phyloP scores from a whole-genome alignment of 2,113 vertebrate species.

The Hippocampus guttulatus region DNA sequence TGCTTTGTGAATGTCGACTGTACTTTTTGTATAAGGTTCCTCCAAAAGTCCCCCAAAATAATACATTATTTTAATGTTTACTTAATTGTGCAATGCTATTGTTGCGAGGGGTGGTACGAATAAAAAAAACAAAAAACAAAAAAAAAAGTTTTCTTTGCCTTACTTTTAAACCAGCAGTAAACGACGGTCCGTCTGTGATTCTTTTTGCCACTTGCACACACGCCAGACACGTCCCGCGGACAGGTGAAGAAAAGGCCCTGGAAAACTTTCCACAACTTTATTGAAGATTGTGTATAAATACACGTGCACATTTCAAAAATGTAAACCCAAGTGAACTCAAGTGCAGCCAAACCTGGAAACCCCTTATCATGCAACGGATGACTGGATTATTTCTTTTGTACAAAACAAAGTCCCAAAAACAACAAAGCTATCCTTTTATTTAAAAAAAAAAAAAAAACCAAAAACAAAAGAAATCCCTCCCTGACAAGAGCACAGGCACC shows the following conservation, averaged over 20 bases:
- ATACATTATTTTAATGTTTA: slow-evolving; percentile 77
- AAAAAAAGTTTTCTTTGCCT: slow-evolving; percentile 23
- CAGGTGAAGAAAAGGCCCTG: slow-evolving; percentile 45
- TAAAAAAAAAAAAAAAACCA: slow-evolving; percentile 37
- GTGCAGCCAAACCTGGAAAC: slow-evolving; percentile 94
- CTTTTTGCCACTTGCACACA: not conserved
- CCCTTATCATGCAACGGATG: slow-evolving; percentile 91
- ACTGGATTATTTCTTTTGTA: slow-evolving; percentile 64
- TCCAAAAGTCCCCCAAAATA: slow-evolving; percentile 69
- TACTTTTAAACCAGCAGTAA: too few species aligned
- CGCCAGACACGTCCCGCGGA: not conserved
- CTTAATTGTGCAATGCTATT: slow-evolving; percentile 62
- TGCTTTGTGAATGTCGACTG: slow-evolving; percentile 81
- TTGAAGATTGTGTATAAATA: slow-evolving; percentile 99
- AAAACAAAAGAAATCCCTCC: slow-evolving; percentile 76
- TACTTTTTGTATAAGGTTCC: slow-evolving; percentile 80
- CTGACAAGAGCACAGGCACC: slow-evolving; percentile 83
- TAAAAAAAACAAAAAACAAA: slow-evolving; percentile 36
- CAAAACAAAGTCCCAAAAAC: slow-evolving; percentile 51
- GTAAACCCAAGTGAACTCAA: slow-evolving; percentile 99
- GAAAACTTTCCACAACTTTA: slow-evolving; percentile 97
- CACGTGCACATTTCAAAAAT: slow-evolving; percentile 99
- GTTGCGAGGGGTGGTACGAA: slow-evolving; percentile 26
- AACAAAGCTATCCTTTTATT: slow-evolving; percentile 48
- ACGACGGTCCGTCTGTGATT: too few species aligned